phyloP scores from a whole-genome alignment of 2,888 invertebrate species.

The Eristalis intricaria region DNA sequence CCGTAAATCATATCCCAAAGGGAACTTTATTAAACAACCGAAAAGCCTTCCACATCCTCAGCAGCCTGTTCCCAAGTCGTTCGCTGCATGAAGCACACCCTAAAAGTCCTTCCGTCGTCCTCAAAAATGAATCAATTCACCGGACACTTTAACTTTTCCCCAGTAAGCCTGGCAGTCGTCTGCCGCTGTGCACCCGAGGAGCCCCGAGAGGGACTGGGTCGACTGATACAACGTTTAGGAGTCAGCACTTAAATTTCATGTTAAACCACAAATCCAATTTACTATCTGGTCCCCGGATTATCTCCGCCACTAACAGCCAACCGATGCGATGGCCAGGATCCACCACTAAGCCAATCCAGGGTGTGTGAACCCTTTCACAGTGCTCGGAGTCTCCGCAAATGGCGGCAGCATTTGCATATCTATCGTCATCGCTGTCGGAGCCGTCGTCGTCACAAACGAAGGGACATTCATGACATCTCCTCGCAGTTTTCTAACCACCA shows the following conservation, averaged over 20 bases:
- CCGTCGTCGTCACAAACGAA: slow-evolving; percentile 30
- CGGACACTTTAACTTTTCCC: slow-evolving; percentile 35
- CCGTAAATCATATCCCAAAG: not conserved
- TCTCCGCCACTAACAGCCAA: slow-evolving; percentile 49
- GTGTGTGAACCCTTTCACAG: not conserved
- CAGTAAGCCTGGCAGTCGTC: slow-evolving; percentile 37
- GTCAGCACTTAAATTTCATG: slow-evolving; percentile 69
- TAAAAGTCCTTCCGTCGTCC: not conserved
- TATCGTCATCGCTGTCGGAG: slow-evolving; percentile 22
- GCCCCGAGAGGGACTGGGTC: slow-evolving; percentile 2
- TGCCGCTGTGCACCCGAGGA: not conserved
- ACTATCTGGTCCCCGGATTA: slow-evolving; percentile 63
- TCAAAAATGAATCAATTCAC: slow-evolving; percentile 1
- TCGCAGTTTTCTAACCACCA: slow-evolving; percentile 48
- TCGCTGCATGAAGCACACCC: not conserved
- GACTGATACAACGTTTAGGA: slow-evolving; percentile 21
- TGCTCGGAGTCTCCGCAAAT: slow-evolving; percentile 14
- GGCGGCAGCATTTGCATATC: slow-evolving; percentile 60
- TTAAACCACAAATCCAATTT: slow-evolving; percentile 69
- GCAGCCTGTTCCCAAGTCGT: not conserved
- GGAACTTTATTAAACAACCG: not conserved
- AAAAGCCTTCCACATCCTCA: not conserved
- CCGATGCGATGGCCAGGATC: slow-evolving; percentile 55
- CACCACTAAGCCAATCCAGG: slow-evolving; percentile 59
- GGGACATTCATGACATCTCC: slow-evolving; percentile 58